phyloP scores from a whole-genome alignment of 1,140 invertebrate species.

The Saccostrea glomerata region DNA sequence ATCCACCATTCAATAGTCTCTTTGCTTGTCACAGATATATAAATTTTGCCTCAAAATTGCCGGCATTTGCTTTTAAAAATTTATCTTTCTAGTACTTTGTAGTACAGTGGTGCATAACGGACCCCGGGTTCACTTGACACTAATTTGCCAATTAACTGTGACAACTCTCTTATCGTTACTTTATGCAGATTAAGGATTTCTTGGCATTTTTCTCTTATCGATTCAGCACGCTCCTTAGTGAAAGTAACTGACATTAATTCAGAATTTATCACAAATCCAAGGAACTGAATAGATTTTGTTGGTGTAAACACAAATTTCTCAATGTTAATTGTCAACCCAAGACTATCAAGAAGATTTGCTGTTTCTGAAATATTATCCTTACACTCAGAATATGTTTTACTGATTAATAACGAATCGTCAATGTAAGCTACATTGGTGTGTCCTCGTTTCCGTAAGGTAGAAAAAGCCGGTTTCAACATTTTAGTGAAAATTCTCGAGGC shows the following conservation, averaged over 20 bases:
- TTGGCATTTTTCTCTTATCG: constrained; percentile 31
- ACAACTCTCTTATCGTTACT: not conserved
- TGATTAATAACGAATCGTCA: constrained; percentile 32
- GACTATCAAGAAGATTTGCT: not conserved
- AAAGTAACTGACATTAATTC: constrained; percentile 38
- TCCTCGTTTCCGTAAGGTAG: constrained; percentile 35
- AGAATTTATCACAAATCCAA: constrained; percentile 54
- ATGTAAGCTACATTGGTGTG: constrained; percentile 43
- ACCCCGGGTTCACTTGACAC: not conserved
- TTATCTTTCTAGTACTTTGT: constrained; percentile 27
- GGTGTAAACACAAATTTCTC: not conserved
- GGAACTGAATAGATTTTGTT: not conserved
- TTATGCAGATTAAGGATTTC: not conserved
- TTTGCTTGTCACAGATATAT: not conserved
- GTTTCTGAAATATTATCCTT: not conserved
- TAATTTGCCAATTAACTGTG: constrained; percentile 1
- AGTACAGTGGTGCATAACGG: constrained; percentile 10
- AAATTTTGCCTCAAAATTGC: constrained; percentile 17
- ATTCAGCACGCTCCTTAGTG: not conserved
- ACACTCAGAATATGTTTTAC: not conserved
- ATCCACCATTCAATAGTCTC: constrained; percentile 9
- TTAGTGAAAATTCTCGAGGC: too few species aligned
- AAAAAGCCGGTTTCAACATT: too few species aligned
- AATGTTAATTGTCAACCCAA: not conserved
- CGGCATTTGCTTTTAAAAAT: not conserved